Percentiles rank a stretch among this genome's conserved stretches.
phyloP scores from a whole-genome alignment of 2,888 invertebrate species.

The Anarsia innoxiella region DNA sequence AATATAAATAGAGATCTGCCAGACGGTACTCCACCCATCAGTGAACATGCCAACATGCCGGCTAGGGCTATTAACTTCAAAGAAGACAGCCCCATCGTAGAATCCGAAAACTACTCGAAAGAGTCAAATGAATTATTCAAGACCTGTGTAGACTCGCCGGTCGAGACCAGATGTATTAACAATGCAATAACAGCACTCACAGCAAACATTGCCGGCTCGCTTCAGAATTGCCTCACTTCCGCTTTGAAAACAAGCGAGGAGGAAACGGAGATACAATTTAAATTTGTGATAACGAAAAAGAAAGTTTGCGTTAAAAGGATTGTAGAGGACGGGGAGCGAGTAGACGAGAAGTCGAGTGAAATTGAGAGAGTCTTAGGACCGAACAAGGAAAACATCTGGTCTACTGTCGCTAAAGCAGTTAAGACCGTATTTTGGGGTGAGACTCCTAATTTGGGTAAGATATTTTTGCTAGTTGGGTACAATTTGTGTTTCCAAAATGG shows the following conservation, averaged over 20 bases:
- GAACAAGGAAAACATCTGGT: slow-evolving; percentile 63
- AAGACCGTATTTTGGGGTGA: slow-evolving; percentile 65
- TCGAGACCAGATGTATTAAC: slow-evolving; percentile 26
- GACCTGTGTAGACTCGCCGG: slow-evolving; percentile 49
- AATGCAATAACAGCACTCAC: slow-evolving; percentile 53
- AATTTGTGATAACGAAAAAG: slow-evolving; percentile 63
- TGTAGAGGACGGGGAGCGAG: slow-evolving; percentile 29
- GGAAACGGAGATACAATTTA: slow-evolving; percentile 66
- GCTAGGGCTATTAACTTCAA: slow-evolving; percentile 68
- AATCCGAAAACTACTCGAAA: slow-evolving; percentile 37
- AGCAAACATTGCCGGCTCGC: slow-evolving; percentile 53
- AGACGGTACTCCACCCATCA: slow-evolving; percentile 52
- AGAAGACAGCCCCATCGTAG: slow-evolving; percentile 55
- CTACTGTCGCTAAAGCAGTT: slow-evolving; percentile 56
- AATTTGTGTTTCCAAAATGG: slow-evolving; percentile 1
- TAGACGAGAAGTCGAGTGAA: slow-evolving; percentile 32
- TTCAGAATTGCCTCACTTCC: slow-evolving; percentile 54
- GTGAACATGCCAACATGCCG: slow-evolving; percentile 43
- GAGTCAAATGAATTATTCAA: slow-evolving; percentile 59
- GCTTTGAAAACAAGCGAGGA: slow-evolving; percentile 51
- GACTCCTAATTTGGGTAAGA: slow-evolving; percentile 25
- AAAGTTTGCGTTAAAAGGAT: slow-evolving; percentile 53
- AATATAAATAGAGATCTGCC: slow-evolving; percentile 33
- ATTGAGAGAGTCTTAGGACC: slow-evolving; percentile 30
- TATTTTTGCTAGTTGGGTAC: slow-evolving; percentile 5